These are phyloP conservation scores for Acrocyrtus sp. DNA, from an alignment of 2,888 invertebrate species.

Conservation along the genomic window DNA sequence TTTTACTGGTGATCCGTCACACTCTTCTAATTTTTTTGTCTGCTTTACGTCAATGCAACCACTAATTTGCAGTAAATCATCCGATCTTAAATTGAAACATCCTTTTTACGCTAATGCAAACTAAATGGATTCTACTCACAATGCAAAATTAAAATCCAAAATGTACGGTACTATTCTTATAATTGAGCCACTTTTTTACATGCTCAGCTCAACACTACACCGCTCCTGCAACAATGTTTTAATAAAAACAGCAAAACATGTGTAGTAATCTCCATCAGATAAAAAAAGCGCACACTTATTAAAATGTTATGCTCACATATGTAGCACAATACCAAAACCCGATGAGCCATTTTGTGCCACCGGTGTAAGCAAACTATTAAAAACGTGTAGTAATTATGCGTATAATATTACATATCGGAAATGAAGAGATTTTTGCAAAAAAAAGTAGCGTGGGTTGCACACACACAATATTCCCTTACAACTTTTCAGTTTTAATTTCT, in stretches of 20 bases:
- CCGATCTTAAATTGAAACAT: neutral
- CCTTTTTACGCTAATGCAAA: neutral
- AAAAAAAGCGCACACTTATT: neutral
- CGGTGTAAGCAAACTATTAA: neutral
- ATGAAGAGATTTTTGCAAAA: constrained; percentile 24
- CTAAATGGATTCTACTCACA: neutral
- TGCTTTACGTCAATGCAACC: neutral
- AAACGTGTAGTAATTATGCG: neutral
- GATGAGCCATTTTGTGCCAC: neutral
- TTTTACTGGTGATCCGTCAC: neutral
- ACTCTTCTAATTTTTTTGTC: neutral
- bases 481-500: constrained; percentile 19
- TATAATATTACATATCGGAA: neutral
- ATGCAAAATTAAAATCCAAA: neutral
- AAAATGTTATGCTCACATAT: neutral
- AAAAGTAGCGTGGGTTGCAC: no score
- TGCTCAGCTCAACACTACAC: no score
- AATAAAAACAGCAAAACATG: constrained; percentile 5
- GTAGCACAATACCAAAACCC: no score
- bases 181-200: constrained; percentile 11
- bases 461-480: neutral
- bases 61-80: constrained; percentile 22
- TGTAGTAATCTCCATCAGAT: neutral
- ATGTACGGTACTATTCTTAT: neutral
- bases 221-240: no score